Evolutionary conservation across 2,888 invertebrate genomes (phyloP), one percentile per base, ranked within the genome.

Genomic region (Lasioglossum lativentre): DNA sequence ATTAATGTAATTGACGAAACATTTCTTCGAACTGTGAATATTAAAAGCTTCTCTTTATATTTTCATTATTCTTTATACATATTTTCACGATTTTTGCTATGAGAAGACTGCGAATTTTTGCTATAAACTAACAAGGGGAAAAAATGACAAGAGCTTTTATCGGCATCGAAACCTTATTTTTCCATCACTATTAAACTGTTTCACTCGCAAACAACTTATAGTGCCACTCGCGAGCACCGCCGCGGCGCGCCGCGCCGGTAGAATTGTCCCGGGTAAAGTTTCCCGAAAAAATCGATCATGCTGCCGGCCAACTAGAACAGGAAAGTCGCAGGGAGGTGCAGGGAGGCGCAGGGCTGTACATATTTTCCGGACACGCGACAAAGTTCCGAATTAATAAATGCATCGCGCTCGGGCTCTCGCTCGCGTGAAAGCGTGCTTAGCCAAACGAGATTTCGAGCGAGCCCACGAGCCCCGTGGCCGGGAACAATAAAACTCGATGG

Each of bases 401-500:
- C 71, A 30, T 72, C 23, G 30, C 19, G 72, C 14, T 72, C 45
- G 30, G 8, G 72, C 14, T 40, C 71, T 14, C 4, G 45, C 19
- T 72, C 72, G 72, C 12, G 45, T 47, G 30, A 72, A 72, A 72
- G 30, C 40, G 72, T 47, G 72, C 72, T 72, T 30, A 47, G 19
- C 72, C 40, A 70, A 70, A 70, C 47, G 72, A 30, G 72, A 72
- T 72, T 72, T 72, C 72, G 45, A 72, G 16, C 76, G 52, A 45
- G 23, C 34, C 34, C 23, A 23, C 68, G 68, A 23, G 10, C 38
- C 10, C 38, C 38, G 68, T n/a, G 68, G 70, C 63, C 75, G 56
- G 73, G 70, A 63, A 86, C 88, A 83, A 89, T 92, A 90, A 92
- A 92, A 89, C 88, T 88, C 88, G 86, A 89, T 89, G 89, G 89